Percentiles rank a stretch among this genome's conserved stretches.
phyloP scores from a whole-genome alignment of 2,888 invertebrate species.

The Nomada hirtipes region DNA sequence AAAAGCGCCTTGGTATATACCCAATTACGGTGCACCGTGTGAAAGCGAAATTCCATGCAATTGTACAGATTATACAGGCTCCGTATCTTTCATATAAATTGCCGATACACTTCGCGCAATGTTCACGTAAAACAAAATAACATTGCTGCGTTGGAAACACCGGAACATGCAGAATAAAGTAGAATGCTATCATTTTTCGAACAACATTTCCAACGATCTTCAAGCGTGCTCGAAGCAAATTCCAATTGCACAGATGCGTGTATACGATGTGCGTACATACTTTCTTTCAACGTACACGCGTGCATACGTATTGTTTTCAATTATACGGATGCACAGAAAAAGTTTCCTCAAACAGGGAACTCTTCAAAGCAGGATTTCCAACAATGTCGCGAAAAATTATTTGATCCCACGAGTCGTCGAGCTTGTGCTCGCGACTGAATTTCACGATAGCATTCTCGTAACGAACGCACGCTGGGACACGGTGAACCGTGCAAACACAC shows the following conservation, averaged over 20 bases:
- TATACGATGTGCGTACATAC: too few relatives aligned
- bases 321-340: too few relatives aligned
- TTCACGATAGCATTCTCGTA: background rate
- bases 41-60: background rate
- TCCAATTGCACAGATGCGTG: too few relatives aligned
- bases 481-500: background rate
- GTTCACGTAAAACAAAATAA: background rate
- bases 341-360: too few relatives aligned
- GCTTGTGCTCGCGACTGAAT: background rate
- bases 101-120: background rate
- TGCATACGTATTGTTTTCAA: too few relatives aligned
- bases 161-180: too few relatives aligned
- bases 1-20: background rate
- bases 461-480: background rate
- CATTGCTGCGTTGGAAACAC: too few relatives aligned
- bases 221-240: too few relatives aligned
- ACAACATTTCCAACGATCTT: too few relatives aligned
- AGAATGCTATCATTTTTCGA: too few relatives aligned
- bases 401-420: background rate
- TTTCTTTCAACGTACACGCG: too few relatives aligned
- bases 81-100: background rate
- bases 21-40: background rate
- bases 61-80: background rate
- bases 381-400: conserved; percentile 20
- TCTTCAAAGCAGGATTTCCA: background rate